A percentile compares a stretch with the other conserved stretches of the same genome.
Conservation (phyloP, 2,888 invertebrate species). For the Acanthosepion esculentum region DNA sequence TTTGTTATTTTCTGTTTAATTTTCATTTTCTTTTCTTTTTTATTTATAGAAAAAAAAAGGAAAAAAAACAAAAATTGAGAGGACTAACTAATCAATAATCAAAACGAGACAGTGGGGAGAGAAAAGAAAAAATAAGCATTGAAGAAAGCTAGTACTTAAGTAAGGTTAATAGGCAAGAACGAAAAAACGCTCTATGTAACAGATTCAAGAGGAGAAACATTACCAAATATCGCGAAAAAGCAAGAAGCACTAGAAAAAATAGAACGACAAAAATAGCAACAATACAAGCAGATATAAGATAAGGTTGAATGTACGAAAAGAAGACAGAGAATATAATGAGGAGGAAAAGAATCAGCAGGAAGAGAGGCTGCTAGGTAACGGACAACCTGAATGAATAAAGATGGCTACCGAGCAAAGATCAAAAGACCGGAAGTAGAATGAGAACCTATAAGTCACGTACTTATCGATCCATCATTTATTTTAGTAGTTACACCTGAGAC, state of each 20-base stretch:
- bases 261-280: background rate
- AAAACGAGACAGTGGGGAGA: too few relatives aligned
- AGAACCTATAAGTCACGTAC: background rate
- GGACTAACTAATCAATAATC: too few relatives aligned
- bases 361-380: background rate
- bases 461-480: slow-evolving; percentile 14
- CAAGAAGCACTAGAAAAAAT: background rate
- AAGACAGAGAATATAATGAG: slow-evolving; percentile 20
- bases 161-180: background rate
- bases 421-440: background rate
- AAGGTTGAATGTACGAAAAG: background rate
- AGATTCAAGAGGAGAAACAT: too few relatives aligned
- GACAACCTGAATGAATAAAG: background rate
- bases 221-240: background rate
- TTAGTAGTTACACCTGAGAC: slow-evolving; percentile 33
- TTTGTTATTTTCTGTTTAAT: too few relatives aligned
- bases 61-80: too few relatives aligned
- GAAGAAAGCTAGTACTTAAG: background rate
- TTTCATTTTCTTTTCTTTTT: too few relatives aligned
- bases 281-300: background rate
- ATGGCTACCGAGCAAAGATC: background rate
- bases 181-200: too few relatives aligned
- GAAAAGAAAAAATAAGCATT: too few relatives aligned
- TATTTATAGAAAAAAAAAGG: too few relatives aligned
- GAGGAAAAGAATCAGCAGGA: background rate